phyloP scores from a whole-genome alignment of 2,888 invertebrate species.

The Thereva unica region DNA sequence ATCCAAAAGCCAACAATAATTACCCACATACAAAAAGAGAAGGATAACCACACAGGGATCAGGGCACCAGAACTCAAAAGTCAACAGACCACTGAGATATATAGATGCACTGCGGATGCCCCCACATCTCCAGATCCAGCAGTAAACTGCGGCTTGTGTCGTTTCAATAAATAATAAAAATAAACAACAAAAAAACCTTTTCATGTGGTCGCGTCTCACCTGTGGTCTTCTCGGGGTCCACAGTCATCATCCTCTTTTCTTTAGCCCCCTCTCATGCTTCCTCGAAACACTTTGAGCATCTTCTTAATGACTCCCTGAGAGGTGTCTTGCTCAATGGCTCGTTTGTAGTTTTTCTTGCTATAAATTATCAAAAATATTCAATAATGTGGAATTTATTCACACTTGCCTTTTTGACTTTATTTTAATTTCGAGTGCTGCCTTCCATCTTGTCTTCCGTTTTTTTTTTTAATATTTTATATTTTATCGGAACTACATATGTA shows the following conservation, averaged over 20 bases:
- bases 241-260: constrained; percentile 3
- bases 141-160: constrained; percentile 15
- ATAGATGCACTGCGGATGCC: too few relatives aligned
- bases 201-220: constrained; percentile 19
- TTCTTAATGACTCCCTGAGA: constrained; percentile 24
- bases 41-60: constrained; percentile 18
- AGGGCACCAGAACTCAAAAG: too few relatives aligned
- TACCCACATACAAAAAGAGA: constrained; percentile 3
- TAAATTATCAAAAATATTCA: constrained; percentile 33
- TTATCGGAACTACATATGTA: neutral
- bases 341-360: constrained; percentile 33
- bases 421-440: constrained; percentile 7
- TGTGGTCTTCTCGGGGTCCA: constrained; percentile 23
- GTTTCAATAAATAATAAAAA: constrained; percentile 22
- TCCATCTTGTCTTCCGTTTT: constrained; percentile 16
- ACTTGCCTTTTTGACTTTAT: constrained; percentile 32
- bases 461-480: constrained; percentile 9
- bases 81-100: too few relatives aligned
- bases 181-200: neutral
- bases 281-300: too few relatives aligned
- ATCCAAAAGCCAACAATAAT: constrained; percentile 32
- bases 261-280: neutral
- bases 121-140: constrained; percentile 7
- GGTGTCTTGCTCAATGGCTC: constrained; percentile 23
- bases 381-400: constrained; percentile 35